Base-by-base conservation (phyloP, 2,888 invertebrate genomes). In the Bombylius discolor region DNA sequence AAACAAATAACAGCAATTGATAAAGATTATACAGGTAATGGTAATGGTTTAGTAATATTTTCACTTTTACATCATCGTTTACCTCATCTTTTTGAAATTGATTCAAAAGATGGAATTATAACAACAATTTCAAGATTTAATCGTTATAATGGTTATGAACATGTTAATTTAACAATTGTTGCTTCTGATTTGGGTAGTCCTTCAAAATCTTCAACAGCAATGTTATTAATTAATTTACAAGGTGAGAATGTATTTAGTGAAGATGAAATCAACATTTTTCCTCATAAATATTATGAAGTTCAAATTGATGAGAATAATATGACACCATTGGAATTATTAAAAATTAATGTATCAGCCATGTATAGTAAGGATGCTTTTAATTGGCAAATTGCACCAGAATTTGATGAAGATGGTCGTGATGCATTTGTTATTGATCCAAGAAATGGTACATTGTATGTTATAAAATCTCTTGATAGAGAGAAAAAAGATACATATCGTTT, bases 161-260 rank as follows among this genome's bases (percentile, higher is more conserved):
- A 73, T 39, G 81, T 90, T 65, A 89, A 90, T 66, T 77, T 92
- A 1, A 86, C 89, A 0, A 81, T 92, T 2, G 79, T 89, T 4
- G 91, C 90, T 0, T 88, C 89, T 2, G 92, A 93, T 73, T 77
- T 91, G 54, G 92, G 92, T 0, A 87, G 84, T 46, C 91, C 92
- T 0, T 85, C 89, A 64, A 75, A 88, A 5, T 89, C 86, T 57
- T 85, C 90, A 0, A 86, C 86, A 0, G 90, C 91, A 4, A 68
- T 88, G 45, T 72, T 89, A 11, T 74, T 84, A 52, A 77, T 89
- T 7, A 81, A 80, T 49, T 78, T 89, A 0, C 80, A 83, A 56
- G 72, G 86, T 67, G 77, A 85, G 9, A 47, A 52, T 52, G 13
- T 51, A 46, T 11, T 60, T 44, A 51, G 63, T 62, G 4, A 66